Percentiles rank a stretch among this genome's conserved stretches.
Conservation (phyloP, 92 coral and sea anemone species). For the Phenganax subtilis region DNA sequence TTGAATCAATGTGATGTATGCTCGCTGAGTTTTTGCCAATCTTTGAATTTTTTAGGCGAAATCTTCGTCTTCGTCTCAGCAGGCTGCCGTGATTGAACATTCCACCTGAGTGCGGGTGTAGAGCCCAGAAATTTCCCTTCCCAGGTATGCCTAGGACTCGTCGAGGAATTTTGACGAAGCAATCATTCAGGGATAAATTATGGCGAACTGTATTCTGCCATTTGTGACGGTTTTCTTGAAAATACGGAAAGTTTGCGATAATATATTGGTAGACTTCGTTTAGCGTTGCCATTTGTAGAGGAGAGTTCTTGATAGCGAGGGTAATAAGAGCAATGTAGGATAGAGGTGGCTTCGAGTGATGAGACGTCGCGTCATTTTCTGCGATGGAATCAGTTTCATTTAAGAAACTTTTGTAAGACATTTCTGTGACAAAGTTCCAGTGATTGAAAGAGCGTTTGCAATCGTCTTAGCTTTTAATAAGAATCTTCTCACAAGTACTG, state of each 20-base stretch:
- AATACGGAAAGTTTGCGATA: constrained; percentile 31
- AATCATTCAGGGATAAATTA: constrained; percentile 31
- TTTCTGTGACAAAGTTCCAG: not conserved
- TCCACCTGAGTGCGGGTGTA: constrained; percentile 27
- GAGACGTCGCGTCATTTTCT: not conserved
- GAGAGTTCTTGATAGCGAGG: constrained; percentile 31
- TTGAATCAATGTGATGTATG: constrained; percentile 35
- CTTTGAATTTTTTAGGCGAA: constrained; percentile 8
- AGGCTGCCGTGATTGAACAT: constrained; percentile 40
- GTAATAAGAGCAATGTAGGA: constrained; percentile 37
- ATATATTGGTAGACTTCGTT: constrained; percentile 36
- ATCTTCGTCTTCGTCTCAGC: constrained; percentile 18
- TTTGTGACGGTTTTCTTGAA: constrained; percentile 29
- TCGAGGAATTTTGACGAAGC: constrained; percentile 35
- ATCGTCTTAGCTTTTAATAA: too few relatives aligned
- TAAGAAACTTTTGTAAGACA: not conserved
- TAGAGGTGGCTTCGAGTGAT: constrained; percentile 29
- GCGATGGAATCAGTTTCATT: not conserved
- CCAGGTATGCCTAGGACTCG: constrained; percentile 25
- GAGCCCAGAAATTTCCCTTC: constrained; percentile 41
- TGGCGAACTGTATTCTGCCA: constrained; percentile 42
- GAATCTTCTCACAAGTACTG: too few relatives aligned
- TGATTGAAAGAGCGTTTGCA: too few relatives aligned
- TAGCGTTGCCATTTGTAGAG: constrained; percentile 30
- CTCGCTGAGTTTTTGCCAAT: not conserved